phyloP scores from a whole-genome alignment of 2,113 vertebrate genomes.

The Coturnix japonica region DNA sequence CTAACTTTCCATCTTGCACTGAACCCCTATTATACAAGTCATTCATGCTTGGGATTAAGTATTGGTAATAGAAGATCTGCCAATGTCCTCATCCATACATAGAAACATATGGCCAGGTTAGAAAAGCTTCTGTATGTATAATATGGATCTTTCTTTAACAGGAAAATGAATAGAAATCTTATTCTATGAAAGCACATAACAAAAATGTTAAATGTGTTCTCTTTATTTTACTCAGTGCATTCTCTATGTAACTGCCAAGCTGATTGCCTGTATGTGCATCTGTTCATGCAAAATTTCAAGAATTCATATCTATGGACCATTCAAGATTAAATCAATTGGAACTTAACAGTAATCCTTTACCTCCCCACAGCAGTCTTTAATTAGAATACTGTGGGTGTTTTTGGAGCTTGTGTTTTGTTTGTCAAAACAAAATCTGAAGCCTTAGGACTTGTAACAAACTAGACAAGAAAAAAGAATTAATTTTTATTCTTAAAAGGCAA shows the following conservation, averaged over 20 bases:
- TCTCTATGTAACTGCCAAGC: background rate
- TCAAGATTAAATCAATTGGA: constrained; percentile 31
- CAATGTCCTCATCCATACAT: background rate
- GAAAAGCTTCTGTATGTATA: background rate
- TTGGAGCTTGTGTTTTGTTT: constrained; percentile 4
- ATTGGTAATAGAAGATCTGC: background rate
- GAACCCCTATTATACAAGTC: background rate
- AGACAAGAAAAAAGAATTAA: background rate
- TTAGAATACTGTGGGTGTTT: constrained; percentile 17
- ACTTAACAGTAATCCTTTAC: constrained; percentile 27
- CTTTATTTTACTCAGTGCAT: background rate
- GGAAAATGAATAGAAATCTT: background rate
- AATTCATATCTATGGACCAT: background rate
- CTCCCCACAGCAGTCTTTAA: constrained; percentile 26
- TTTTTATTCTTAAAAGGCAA: constrained; percentile 17
- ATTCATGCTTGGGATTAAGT: background rate
- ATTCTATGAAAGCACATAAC: background rate
- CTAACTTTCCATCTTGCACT: background rate
- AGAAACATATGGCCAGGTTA: background rate
- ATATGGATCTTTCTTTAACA: background rate
- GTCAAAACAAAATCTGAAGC: background rate
- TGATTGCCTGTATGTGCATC: background rate
- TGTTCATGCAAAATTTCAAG: constrained; percentile 1
- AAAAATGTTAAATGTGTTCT: background rate
- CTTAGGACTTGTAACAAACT: background rate